phyloP scores from a whole-genome alignment of 2,113 vertebrate species.

The Neodon shergylaensis region DNA sequence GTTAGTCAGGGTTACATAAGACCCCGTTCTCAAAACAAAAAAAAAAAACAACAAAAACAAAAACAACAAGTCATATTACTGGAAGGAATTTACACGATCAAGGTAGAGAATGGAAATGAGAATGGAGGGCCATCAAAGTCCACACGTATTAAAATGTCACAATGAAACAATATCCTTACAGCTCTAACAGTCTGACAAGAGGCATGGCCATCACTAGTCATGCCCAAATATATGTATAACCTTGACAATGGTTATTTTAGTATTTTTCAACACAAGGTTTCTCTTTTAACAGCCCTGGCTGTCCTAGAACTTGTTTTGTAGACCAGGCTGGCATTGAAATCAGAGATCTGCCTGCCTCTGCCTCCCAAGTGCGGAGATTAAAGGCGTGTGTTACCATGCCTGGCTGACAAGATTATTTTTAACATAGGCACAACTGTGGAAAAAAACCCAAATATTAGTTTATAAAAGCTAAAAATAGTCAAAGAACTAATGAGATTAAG shows the following conservation, averaged over 20 bases:
- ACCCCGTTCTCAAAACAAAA: background rate
- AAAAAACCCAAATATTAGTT: background rate
- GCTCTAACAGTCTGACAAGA: background rate
- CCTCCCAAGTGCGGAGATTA: background rate
- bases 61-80: background rate
- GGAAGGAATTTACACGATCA: background rate
- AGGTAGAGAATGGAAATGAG: background rate
- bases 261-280: background rate
- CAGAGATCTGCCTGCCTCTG: background rate
- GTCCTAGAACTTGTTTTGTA: background rate
- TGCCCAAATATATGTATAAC: background rate
- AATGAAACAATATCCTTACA: background rate
- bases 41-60: background rate
- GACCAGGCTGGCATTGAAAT: background rate
- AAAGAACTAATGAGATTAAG: conserved; percentile 9
- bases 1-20: background rate
- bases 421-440: background rate
- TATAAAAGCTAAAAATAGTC: conserved; percentile 12
- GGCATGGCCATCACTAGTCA: background rate
- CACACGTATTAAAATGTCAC: background rate
- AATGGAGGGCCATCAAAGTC: background rate
- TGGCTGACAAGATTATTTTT: background rate
- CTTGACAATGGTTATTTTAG: background rate
- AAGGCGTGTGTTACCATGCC: background rate
- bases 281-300: background rate